Percentiles rank a stretch among this genome's conserved stretches.
Evolutionary conservation across 92 coral and sea anemone species (phyloP).

Genomic region (Palythoa heliodiscus): DNA sequence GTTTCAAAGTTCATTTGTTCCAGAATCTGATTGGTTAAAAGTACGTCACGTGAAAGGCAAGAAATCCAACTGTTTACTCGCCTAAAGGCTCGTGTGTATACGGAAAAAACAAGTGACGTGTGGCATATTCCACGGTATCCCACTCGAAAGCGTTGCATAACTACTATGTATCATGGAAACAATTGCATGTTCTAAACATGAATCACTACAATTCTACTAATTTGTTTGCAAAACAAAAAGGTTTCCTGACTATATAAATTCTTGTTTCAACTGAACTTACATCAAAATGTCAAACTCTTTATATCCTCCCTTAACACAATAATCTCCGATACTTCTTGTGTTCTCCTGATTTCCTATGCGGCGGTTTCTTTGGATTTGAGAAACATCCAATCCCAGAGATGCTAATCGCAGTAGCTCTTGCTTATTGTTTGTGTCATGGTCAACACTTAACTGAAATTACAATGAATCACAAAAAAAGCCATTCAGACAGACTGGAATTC

Average conservation of each 20-base stretch:
- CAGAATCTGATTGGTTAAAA: no score
- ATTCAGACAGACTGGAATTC: neutral
- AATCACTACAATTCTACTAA: no score
- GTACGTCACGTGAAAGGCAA: no score
- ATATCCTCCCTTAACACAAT: slow-evolving; percentile 96
- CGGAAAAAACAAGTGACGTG: no score
- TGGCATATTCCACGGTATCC: no score
- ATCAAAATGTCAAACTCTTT: slow-evolving; percentile 97
- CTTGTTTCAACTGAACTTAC: slow-evolving; percentile 34
- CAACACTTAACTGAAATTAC: slow-evolving; percentile 69
- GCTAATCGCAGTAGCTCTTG: slow-evolving; percentile 81
- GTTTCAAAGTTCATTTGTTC: no score
- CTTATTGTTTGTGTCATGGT: slow-evolving; percentile 85
- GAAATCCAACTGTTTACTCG: no score
- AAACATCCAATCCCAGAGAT: slow-evolving; percentile 86
- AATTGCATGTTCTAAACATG: no score
- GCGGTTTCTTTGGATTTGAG: slow-evolving; percentile 75
- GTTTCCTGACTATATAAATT: neutral
- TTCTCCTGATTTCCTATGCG: slow-evolving; percentile 92
- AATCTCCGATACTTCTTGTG: slow-evolving; percentile 95
- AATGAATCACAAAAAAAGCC: neutral
- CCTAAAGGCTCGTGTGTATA: no score
- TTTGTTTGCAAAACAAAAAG: neutral
- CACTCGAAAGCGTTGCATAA: no score
- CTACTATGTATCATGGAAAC: no score